Evolutionary conservation across 1,140 invertebrate species (phyloP), one percentile per base, ranked within the genome.

Genomic region (Tenebrio molitor): DNA sequence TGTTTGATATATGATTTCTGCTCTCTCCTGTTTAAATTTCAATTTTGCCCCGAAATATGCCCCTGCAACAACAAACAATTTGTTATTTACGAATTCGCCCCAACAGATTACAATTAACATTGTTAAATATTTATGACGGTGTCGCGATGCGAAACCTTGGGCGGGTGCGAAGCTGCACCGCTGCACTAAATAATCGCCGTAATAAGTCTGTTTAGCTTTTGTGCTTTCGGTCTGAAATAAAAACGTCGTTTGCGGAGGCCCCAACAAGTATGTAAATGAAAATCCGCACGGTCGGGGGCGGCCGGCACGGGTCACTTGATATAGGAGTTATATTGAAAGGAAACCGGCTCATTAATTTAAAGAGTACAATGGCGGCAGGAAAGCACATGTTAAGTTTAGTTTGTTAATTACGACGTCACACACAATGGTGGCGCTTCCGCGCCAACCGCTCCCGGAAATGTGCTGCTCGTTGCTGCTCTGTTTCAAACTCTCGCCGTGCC

Each of bases 371-470:
- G 82, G 82, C 74, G 77, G 75, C 82, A 83, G 82, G 82, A 83
- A 83, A 83, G 82, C 82, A 83, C 82, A 83, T 83, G 82, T 83
- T 83, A 82, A 82, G 82, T 83, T 83, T 83, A 83, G 82, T 83
- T 83, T 82, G 81, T 83, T 83, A 83, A 83, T 83, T 82, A 83
- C 77, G 80, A 78, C 78, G 77, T 80, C 78, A 78, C 76, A 76
- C 77, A 83, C 82, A 83, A 83, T 83, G 81, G 82, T 72, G 74
- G 73, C 75, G 76, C 78, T 81, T 81, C 81, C 81, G 80, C 72
- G 73, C 67, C 76, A 73, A 74, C 73, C 74, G 71, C 53, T 65
- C 39, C 77, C 80, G 80, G 80, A 81, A 81, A 81, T 81, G 77
- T 80, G 78, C 34, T 75, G 78, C 78, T 80, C 79, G 78, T 78